These are phyloP conservation scores for Pluvialis apricaria DNA, from an alignment of 2,113 vertebrate genomes.

Conservation along the genomic window DNA sequence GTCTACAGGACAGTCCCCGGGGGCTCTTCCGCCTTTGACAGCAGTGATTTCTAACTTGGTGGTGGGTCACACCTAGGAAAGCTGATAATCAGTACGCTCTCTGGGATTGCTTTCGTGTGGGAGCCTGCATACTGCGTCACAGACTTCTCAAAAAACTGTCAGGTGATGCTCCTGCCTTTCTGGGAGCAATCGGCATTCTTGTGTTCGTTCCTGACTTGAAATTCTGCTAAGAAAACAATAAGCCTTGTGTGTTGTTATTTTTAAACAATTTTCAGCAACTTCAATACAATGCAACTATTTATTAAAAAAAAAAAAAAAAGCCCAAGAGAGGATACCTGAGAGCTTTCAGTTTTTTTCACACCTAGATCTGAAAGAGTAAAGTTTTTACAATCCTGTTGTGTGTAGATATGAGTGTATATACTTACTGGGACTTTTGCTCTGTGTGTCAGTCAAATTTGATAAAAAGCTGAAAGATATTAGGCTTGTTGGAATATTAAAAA, in stretches of 20 bases:
- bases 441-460: background rate
- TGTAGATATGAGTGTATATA: background rate
- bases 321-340: background rate
- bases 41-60: background rate
- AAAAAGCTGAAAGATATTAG: background rate
- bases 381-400: background rate
- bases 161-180: background rate
- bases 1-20: background rate
- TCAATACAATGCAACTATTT: background rate
- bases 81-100: fast-evolving
- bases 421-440: background rate
- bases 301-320: background rate
- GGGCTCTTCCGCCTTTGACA: background rate
- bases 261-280: background rate
- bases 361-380: background rate
- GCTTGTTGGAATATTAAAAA: background rate
- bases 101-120: background rate
- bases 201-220: background rate
- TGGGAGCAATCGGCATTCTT: background rate
- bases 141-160: background rate
- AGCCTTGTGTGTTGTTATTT: background rate
- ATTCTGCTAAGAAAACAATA: background rate
- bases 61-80: background rate
- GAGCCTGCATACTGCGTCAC: background rate
- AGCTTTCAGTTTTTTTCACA: background rate